Conservation (phyloP, 1,140 invertebrate genomes). For the Dinoponera quadriceps region DNA sequence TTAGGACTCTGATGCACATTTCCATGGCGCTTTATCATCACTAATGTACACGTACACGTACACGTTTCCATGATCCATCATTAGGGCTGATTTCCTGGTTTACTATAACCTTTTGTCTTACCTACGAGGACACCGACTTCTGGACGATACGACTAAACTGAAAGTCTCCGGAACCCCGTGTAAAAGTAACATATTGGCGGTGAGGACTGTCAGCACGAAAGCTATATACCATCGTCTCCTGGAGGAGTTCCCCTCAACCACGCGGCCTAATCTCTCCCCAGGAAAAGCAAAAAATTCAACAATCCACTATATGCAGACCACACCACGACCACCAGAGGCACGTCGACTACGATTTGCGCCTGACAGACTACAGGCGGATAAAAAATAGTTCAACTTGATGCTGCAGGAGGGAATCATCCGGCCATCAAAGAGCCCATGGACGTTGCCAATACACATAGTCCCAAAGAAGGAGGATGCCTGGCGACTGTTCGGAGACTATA, state of each 20-base stretch:
- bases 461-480: constrained; percentile 48
- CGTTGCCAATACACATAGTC: constrained; percentile 45
- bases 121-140: background rate
- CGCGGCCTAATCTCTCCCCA: background rate
- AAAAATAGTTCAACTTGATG: background rate
- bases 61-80: background rate
- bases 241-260: background rate
- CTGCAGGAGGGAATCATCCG: background rate
- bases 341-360: background rate
- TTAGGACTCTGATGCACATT: background rate
- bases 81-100: background rate
- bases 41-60: too few relatives aligned
- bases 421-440: constrained; percentile 31
- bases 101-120: background rate
- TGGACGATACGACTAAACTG: background rate
- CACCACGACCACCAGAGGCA: background rate
- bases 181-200: background rate
- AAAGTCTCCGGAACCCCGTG: background rate
- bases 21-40: background rate
- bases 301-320: background rate
- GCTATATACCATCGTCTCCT: background rate
- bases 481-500: constrained; percentile 56
- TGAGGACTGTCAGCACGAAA: background rate
- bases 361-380: too few relatives aligned
- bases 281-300: background rate